Percentiles rank a stretch among this genome's conserved stretches.
Conservation (phyloP, 2,888 invertebrate genomes). For the Parelbella ahira region DNA sequence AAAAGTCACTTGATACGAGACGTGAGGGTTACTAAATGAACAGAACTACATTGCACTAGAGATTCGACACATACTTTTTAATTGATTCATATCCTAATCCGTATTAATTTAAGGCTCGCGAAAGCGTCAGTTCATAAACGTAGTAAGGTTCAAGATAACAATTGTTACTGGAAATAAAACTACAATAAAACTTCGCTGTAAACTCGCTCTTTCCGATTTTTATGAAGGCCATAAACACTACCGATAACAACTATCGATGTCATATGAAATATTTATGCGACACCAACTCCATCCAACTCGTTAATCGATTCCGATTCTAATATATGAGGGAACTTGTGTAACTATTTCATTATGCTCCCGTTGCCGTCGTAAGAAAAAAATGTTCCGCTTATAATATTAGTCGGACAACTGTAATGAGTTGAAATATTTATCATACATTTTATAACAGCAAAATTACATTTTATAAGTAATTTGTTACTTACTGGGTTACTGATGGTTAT, state of each 20-base stretch:
- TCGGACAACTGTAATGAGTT: too few relatives aligned
- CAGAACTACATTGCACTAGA: too few relatives aligned
- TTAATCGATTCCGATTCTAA: slow-evolving; percentile 37
- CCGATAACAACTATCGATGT: slow-evolving; percentile 58
- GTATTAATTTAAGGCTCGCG: slow-evolving; percentile 8
- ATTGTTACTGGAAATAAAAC: slow-evolving; percentile 36
- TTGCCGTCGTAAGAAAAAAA: background rate
- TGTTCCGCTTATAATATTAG: too few relatives aligned
- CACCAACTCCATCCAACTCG: slow-evolving; percentile 51
- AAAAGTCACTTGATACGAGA: too few relatives aligned
- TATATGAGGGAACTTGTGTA: slow-evolving; percentile 14
- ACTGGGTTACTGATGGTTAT: too few relatives aligned
- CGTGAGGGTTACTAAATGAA: too few relatives aligned
- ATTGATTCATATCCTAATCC: too few relatives aligned
- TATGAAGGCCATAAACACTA: slow-evolving; percentile 59
- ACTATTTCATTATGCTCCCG: slow-evolving; percentile 1
- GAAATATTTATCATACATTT: too few relatives aligned
- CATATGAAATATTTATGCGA: slow-evolving; percentile 60
- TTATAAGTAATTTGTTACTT: too few relatives aligned
- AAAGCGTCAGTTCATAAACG: slow-evolving; percentile 4
- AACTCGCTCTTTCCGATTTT: slow-evolving; percentile 45
- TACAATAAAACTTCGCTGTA: slow-evolving; percentile 44
- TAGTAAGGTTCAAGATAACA: slow-evolving; percentile 31
- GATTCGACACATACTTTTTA: too few relatives aligned
- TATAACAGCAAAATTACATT: too few relatives aligned